A percentile compares a stretch with the other conserved stretches of the same genome.
Conservation (phyloP, 2,888 invertebrate genomes). For the Pristionchus fissidentatus region DNA sequence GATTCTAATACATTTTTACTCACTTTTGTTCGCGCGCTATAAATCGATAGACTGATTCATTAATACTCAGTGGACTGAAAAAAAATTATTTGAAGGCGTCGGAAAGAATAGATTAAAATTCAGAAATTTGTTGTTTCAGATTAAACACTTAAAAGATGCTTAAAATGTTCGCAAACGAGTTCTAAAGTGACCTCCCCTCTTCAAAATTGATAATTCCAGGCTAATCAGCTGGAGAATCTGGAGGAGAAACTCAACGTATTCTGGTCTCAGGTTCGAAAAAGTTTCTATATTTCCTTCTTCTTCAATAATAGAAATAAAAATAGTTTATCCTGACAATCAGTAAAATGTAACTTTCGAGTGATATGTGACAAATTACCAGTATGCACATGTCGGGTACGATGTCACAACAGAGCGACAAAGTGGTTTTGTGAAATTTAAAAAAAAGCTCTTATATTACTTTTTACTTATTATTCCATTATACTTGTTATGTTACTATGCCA, state of each 20-base stretch:
- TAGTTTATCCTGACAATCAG: too few relatives aligned
- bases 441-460: background rate
- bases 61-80: background rate
- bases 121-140: background rate
- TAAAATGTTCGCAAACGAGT: background rate
- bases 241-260: slow-evolving; percentile 53
- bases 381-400: too few relatives aligned
- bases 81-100: too few relatives aligned
- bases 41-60: too few relatives aligned
- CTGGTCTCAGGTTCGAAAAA: slow-evolving; percentile 52
- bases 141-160: background rate
- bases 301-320: background rate
- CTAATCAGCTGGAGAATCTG: slow-evolving; percentile 55
- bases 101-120: too few relatives aligned
- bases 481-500: too few relatives aligned
- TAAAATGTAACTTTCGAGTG: too few relatives aligned
- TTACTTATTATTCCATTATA: background rate
- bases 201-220: slow-evolving; percentile 12
- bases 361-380: too few relatives aligned
- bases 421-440: too few relatives aligned
- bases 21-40: background rate
- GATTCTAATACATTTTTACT: background rate
- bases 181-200: too few relatives aligned
- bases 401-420: too few relatives aligned
- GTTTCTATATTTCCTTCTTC: background rate